Evolutionary conservation across 2,797 vertebrate genomes (phyloP), one percentile per base, ranked within the genome.

Genomic region (Valencia hispanica): DNA sequence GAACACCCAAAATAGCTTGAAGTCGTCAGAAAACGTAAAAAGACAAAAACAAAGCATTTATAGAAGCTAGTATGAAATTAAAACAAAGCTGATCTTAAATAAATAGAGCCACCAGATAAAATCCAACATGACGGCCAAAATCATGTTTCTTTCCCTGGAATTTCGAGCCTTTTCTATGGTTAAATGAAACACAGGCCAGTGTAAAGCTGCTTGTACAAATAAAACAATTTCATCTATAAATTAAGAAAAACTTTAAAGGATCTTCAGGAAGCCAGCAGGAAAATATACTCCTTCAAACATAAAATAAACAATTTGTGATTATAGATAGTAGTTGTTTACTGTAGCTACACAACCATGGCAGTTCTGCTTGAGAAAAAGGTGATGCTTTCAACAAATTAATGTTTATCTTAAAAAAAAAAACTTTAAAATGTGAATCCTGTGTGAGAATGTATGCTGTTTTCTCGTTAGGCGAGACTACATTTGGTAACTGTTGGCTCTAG

Each of bases 401-500:
- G 1, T 39, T 65, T 14, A 66, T 41, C 22, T n/a, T 65, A n/a
- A 25, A 25, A 36, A 8, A 22, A 9, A 8, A 22, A 22, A 22
- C 20, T 8, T 51, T 8, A 5, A 51, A 51, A 65, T 65, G 10
- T 65, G 36, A 66, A 14, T 66, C 63, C 63, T 41, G 22, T 41
- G 63, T 41, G 11, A 41, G 22, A n/a, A n/a, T 66, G 63, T 41
- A 0, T 41, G 63, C 25, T 66, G 36, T 27, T 41, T n/a, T 3
- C 8, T 34, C 51, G 12, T 27, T 10, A 55, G 25, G 25, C 30
- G 8, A 20, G 17, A 1, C 30, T 63, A 47, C 32, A 32, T 74
- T 47, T 48, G 82, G 34, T 53, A 9, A 70, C n/a, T 76, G 61
- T 39, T 51, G 66, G 70, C 27, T 20, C 18, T 14, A 22, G 2